These are phyloP conservation scores for Erythrocercus mccallii DNA, from an alignment of 2,113 vertebrate genomes.

Conservation along the genomic window DNA sequence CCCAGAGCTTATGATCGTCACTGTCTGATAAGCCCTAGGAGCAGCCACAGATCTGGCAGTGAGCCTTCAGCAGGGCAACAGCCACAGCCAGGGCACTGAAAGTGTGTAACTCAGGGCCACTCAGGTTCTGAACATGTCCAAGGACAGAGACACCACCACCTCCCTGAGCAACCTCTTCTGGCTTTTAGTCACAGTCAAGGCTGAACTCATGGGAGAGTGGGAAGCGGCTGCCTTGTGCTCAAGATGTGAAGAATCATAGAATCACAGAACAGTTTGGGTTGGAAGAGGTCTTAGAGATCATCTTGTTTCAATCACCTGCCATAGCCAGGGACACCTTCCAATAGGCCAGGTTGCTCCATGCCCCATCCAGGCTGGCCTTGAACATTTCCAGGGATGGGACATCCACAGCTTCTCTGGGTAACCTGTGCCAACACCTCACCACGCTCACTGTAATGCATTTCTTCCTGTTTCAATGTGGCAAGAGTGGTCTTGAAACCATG, in stretches of 20 bases:
- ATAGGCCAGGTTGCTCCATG: neutral
- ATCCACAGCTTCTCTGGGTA: neutral
- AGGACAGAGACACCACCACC: neutral
- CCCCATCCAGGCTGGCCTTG: neutral
- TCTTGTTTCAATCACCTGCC: neutral
- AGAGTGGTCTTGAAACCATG: neutral
- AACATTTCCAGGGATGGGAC: neutral
- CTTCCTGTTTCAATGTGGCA: neutral
- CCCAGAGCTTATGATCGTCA: neutral
- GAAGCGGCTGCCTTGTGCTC: neutral
- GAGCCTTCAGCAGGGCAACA: neutral
- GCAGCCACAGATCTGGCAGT: neutral
- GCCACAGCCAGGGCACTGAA: rapidly evolving
- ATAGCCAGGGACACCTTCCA: neutral
- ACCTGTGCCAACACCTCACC: neutral
- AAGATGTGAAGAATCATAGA: neutral
- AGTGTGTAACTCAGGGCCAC: rapidly evolving
- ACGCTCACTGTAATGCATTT: rapidly evolving
- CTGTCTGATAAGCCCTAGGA: neutral
- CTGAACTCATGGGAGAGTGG: neutral
- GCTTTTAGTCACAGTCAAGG: neutral
- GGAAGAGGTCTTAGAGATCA: neutral
- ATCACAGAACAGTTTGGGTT: neutral
- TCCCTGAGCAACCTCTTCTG: neutral
- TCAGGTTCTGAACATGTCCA: neutral